phyloP scores from a whole-genome alignment of 2,797 vertebrate species.

The Tenualosa thibaudeaui region DNA sequence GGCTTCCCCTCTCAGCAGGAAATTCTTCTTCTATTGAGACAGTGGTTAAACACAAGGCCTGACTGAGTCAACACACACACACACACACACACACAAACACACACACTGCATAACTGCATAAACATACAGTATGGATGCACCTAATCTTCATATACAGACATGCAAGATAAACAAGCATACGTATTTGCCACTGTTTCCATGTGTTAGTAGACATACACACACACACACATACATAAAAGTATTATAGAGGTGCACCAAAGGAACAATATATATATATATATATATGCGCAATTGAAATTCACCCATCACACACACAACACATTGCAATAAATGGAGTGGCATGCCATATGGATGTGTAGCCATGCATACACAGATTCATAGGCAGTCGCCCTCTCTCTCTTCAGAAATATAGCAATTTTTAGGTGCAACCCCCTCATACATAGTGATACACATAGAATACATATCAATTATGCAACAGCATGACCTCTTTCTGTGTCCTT shows the following conservation, averaged over 20 bases:
- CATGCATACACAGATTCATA: not conserved
- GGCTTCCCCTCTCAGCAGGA: not conserved
- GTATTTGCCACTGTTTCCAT: not conserved
- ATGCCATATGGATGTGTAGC: not conserved
- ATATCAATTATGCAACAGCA: slow-evolving; percentile 9
- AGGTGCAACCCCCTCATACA: not conserved
- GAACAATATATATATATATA: not conserved
- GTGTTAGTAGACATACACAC: not conserved
- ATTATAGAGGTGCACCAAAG: not conserved
- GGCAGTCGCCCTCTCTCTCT: not conserved
- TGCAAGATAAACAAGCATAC: not conserved
- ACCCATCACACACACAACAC: not conserved
- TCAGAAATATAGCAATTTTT: not conserved
- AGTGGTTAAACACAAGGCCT: not conserved
- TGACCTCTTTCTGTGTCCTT: slow-evolving; percentile 2
- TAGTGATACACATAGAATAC: not conserved
- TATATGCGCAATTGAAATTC: not conserved
- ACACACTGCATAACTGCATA: not conserved
- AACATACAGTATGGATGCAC: not conserved
- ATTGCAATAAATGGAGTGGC: not conserved
- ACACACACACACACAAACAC: not conserved
- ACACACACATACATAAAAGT: not conserved
- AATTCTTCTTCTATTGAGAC: not conserved
- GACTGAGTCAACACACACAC: not conserved
- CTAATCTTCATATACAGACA: not conserved